A percentile compares a stretch with the other conserved stretches of the same genome.
Conservation (phyloP, 2,888 invertebrate genomes). For the Cryptosula pallasiana region DNA sequence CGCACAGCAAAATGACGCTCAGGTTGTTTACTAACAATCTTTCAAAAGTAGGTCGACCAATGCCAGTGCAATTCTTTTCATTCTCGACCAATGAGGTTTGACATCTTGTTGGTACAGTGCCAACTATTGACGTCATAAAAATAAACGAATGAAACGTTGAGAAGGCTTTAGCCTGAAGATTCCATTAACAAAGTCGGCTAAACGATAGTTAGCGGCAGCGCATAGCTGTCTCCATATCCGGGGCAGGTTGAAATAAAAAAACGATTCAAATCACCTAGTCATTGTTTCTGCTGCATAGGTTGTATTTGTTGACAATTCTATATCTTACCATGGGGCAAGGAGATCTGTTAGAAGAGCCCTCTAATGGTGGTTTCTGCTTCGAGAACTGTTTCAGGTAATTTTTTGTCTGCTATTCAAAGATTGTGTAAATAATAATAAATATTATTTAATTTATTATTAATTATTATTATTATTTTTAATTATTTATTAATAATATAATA, state of each 20-base stretch:
- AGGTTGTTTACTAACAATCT: constrained; percentile 10
- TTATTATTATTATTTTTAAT: too few relatives aligned
- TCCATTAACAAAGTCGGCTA: too few relatives aligned
- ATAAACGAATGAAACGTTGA: too few relatives aligned
- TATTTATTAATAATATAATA: constrained; percentile 26
- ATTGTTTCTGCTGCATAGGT: constrained; percentile 76
- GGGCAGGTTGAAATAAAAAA: background rate
- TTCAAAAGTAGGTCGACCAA: constrained; percentile 13
- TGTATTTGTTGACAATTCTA: constrained; percentile 69
- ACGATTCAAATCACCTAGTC: background rate
- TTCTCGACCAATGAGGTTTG: background rate
- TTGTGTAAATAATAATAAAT: too few relatives aligned
- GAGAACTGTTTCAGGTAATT: constrained; percentile 74
- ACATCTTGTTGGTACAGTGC: background rate
- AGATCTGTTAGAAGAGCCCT: constrained; percentile 1
- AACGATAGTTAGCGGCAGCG: too few relatives aligned
- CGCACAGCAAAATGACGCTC: constrained; percentile 19
- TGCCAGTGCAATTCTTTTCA: background rate
- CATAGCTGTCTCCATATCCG: background rate
- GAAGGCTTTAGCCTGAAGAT: too few relatives aligned
- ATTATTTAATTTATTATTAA: too few relatives aligned
- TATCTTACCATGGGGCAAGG: background rate
- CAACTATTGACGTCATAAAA: background rate
- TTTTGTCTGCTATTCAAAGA: background rate
- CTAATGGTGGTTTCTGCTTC: constrained; percentile 70